These are phyloP conservation scores for Schizopygopsis pylzovi DNA, from an alignment of 2,797 vertebrate species.

Conservation along the genomic window DNA sequence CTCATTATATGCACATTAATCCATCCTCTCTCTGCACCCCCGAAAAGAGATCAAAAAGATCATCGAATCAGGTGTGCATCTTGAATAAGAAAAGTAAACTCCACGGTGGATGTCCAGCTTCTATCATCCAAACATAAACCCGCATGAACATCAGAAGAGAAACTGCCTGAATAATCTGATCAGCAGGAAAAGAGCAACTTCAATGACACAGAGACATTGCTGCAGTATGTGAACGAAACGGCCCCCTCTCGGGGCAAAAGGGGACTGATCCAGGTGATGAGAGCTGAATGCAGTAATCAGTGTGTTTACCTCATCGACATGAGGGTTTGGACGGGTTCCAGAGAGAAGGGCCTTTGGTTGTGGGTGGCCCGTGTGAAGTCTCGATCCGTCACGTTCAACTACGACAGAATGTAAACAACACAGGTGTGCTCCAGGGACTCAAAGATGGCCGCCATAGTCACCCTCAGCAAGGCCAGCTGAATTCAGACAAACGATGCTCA, in stretches of 20 bases:
- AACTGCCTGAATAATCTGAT: background rate
- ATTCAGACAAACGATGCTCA: conserved; percentile 41
- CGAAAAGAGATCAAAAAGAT: conserved; percentile 27
- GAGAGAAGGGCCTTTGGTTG: conserved; percentile 40
- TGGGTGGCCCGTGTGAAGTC: conserved; percentile 58
- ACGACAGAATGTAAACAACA: conserved; percentile 54
- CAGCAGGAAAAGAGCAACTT: background rate
- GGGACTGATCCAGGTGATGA: conserved; percentile 59
- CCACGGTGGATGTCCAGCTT: conserved; percentile 25
- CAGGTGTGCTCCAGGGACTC: conserved; percentile 45
- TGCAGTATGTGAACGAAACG: conserved; percentile 41
- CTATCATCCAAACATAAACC: conserved; percentile 25
- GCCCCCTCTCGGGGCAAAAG: conserved; percentile 43
- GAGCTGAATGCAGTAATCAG: conserved; percentile 64
- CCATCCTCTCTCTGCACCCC: background rate
- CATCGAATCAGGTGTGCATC: conserved; percentile 22
- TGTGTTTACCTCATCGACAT: conserved; percentile 54
- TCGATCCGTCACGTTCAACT: conserved; percentile 57
- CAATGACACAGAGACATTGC: conserved; percentile 27
- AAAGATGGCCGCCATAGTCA: conserved; percentile 7
- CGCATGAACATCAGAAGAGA: background rate
- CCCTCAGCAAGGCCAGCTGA: conserved; percentile 30
- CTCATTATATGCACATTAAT: conserved; percentile 53
- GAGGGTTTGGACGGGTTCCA: conserved; percentile 49
- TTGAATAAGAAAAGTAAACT: conserved; percentile 4